Percentiles rank a stretch among this genome's conserved stretches.
Conservation (phyloP, 2,888 invertebrate genomes). For the Unio pictorum region DNA sequence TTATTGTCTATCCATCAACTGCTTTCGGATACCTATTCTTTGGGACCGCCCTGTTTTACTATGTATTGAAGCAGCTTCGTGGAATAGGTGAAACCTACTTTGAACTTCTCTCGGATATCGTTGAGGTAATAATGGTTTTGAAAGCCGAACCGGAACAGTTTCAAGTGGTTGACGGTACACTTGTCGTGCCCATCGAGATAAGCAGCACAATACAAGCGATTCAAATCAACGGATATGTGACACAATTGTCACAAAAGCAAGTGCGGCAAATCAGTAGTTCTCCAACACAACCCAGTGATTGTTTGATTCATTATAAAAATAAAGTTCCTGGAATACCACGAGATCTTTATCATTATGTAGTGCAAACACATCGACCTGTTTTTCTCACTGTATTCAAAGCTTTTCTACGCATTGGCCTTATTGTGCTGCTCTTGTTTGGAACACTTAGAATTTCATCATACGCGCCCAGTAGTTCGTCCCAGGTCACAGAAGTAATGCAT, state of each 20-base stretch:
- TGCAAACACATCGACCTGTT: slow-evolving; percentile 12
- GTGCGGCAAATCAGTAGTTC: too few species aligned
- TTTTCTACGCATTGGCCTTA: slow-evolving; percentile 11
- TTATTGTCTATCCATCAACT: slow-evolving; percentile 17
- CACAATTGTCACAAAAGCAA: too few species aligned
- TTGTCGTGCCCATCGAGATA: slow-evolving; percentile 3
- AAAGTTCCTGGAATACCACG: slow-evolving; percentile 15
- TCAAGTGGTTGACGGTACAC: slow-evolving; percentile 3
- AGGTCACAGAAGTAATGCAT: slow-evolving; percentile 25
- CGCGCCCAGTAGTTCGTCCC: background rate
- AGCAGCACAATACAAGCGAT: too few species aligned
- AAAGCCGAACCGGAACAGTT: slow-evolving; percentile 5
- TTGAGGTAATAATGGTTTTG: slow-evolving; percentile 8
- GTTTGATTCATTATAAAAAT: slow-evolving; percentile 5
- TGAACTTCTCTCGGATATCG: slow-evolving; percentile 16
- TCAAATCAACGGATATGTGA: too few species aligned
- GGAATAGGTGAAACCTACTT: slow-evolving; percentile 12
- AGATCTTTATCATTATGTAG: slow-evolving; percentile 10
- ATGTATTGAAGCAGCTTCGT: slow-evolving; percentile 10
- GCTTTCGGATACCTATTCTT: slow-evolving; percentile 28
- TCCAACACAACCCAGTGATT: background rate
- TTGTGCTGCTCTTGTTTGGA: slow-evolving; percentile 3
- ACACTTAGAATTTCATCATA: slow-evolving; percentile 10
- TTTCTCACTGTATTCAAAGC: slow-evolving; percentile 11
- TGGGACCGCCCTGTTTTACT: slow-evolving; percentile 12